Conservation (phyloP, 2,113 vertebrate genomes). For the Tautogolabrus adspersus region DNA sequence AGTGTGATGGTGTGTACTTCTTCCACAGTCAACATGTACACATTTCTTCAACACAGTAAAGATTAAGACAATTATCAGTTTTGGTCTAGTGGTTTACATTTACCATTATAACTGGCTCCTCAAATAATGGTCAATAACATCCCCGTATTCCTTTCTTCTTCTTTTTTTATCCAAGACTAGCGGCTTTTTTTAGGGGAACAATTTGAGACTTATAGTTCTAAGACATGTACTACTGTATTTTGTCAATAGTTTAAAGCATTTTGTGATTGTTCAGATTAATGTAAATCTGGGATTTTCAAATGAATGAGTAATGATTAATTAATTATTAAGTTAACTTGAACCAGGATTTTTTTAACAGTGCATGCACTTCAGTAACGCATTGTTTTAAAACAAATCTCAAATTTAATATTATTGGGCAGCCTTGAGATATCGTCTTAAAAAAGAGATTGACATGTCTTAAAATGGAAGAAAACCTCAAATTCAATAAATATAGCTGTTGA, state of each 20-base stretch:
- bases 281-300: neutral
- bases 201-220: neutral
- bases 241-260: slow-evolving; percentile 2
- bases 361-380: neutral
- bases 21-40: neutral
- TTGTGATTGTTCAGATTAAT: neutral
- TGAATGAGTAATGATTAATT: too few species aligned
- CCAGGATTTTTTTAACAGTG: neutral
- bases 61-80: neutral
- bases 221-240: neutral
- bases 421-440: too few species aligned
- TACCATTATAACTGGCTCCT: neutral
- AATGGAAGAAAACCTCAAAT: too few species aligned
- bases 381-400: too few species aligned
- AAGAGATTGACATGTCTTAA: too few species aligned
- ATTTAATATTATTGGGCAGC: neutral
- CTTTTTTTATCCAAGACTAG: neutral
- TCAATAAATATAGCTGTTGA: too few species aligned
- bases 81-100: neutral
- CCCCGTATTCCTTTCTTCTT: too few species aligned
- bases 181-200: neutral
- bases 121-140: slow-evolving; percentile 10
- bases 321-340: neutral
- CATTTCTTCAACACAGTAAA: slow-evolving; percentile 4
- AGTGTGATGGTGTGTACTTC: neutral